Evolutionary conservation across 35 echinoderm and acorn worm species (phyloP).

Genomic region (Ptychodera flava): DNA sequence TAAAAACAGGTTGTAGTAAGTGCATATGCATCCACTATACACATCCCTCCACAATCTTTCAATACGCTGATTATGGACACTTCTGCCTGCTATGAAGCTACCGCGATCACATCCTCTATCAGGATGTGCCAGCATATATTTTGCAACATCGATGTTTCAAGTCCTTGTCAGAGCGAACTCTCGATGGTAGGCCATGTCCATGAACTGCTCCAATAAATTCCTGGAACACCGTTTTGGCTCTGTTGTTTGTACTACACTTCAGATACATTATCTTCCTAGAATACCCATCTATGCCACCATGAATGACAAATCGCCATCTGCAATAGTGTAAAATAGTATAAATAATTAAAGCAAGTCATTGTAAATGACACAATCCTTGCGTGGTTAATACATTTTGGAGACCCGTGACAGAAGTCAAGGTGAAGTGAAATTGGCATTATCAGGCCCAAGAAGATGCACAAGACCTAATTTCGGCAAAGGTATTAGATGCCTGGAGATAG

Average conservation of each 20-base stretch:
- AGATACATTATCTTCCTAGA: background rate
- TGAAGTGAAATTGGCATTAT: too few species aligned
- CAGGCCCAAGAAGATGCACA: too few species aligned
- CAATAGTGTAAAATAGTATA: too few species aligned
- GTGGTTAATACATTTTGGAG: too few species aligned
- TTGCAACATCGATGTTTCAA: background rate
- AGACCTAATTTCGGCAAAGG: too few species aligned
- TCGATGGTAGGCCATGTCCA: constrained; percentile 15
- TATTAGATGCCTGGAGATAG: too few species aligned
- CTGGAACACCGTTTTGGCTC: background rate
- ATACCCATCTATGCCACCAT: constrained; percentile 13
- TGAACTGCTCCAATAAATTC: constrained; percentile 10
- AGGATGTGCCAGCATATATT: background rate
- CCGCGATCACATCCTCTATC: background rate
- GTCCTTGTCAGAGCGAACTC: constrained; percentile 27
- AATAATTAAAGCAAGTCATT: too few species aligned
- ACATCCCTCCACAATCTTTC: constrained; percentile 62
- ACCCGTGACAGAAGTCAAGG: too few species aligned
- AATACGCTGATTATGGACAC: constrained; percentile 63
- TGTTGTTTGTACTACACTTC: constrained; percentile 19
- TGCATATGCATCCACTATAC: constrained; percentile 13
- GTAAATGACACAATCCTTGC: too few species aligned
- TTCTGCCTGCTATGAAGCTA: constrained; percentile 31
- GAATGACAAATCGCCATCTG: constrained; percentile 27
- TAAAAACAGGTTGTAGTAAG: constrained; percentile 18